Conservation (phyloP, 2,113 vertebrate species). For the Brienomyrus longianalis region DNA sequence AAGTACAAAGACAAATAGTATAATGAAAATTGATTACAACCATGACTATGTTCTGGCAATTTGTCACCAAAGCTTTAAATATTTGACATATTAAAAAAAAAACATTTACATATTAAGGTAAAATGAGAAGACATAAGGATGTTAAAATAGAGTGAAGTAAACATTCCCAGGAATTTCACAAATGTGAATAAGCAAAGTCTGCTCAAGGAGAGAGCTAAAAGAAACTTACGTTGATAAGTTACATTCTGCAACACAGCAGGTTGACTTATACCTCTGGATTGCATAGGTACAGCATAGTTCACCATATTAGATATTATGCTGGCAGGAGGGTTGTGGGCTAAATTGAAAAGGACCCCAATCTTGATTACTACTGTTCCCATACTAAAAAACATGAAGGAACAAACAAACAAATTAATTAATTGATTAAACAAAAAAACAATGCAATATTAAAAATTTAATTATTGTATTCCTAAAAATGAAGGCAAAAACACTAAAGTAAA, state of each 20-base stretch:
- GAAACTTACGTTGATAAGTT: background rate
- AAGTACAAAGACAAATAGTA: background rate
- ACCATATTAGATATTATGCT: background rate
- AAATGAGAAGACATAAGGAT: background rate
- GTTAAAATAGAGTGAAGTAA: background rate
- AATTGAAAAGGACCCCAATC: background rate
- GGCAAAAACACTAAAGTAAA: too few relatives aligned
- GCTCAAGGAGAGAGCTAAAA: background rate
- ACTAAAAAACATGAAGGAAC: background rate
- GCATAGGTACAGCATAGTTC: background rate
- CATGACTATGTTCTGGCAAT: too few relatives aligned
- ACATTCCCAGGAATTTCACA: background rate
- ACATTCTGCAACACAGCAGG: background rate
- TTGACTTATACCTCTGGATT: background rate
- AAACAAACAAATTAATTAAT: background rate
- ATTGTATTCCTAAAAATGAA: background rate
- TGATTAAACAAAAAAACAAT: background rate
- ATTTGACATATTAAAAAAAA: background rate
- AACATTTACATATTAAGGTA: background rate
- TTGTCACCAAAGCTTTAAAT: too few relatives aligned
- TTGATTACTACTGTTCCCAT: background rate
- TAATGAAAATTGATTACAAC: background rate
- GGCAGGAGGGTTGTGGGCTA: background rate
- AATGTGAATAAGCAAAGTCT: background rate
- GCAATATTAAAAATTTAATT: background rate